phyloP scores from a whole-genome alignment of 2,888 invertebrate species.

The Gibbula magus region DNA sequence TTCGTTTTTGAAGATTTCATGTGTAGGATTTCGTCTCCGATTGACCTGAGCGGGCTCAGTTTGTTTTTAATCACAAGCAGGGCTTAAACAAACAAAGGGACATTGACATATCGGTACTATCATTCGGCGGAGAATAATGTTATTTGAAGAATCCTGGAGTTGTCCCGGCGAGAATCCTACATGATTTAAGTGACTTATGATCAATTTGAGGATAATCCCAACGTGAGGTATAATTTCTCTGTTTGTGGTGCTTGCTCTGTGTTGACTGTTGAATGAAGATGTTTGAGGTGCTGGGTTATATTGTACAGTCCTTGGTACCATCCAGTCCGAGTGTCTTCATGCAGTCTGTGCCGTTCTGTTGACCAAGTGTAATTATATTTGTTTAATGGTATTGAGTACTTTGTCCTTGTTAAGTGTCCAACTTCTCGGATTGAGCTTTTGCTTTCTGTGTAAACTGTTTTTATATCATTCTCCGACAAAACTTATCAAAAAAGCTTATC shows the following conservation, averaged over 20 bases:
- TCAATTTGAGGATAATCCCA: slow-evolving; percentile 2
- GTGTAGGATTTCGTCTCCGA: neutral
- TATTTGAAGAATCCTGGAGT: neutral
- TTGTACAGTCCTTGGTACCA: neutral
- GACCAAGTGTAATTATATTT: slow-evolving; percentile 1
- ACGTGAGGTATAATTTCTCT: neutral
- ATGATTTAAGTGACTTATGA: slow-evolving; percentile 11
- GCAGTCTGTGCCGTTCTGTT: neutral
- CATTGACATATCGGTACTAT: slow-evolving; percentile 1
- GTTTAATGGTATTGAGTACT: neutral
- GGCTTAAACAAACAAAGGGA: neutral
- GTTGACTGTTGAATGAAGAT: neutral
- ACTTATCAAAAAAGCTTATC: too few relatives aligned
- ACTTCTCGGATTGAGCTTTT: too few relatives aligned
- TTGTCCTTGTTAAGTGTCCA: too few relatives aligned
- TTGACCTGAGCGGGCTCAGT: neutral
- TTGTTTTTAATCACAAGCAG: slow-evolving; percentile 8
- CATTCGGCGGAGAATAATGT: neutral
- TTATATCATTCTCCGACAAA: too few relatives aligned
- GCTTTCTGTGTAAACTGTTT: too few relatives aligned
- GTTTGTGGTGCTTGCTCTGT: neutral
- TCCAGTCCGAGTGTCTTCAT: neutral
- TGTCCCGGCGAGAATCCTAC: neutral
- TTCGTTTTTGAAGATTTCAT: slow-evolving; percentile 1
- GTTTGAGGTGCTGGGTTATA: neutral